These are phyloP conservation scores for Hydropotes inermis DNA, from an alignment of 2,113 vertebrate genomes.

Conservation along the genomic window DNA sequence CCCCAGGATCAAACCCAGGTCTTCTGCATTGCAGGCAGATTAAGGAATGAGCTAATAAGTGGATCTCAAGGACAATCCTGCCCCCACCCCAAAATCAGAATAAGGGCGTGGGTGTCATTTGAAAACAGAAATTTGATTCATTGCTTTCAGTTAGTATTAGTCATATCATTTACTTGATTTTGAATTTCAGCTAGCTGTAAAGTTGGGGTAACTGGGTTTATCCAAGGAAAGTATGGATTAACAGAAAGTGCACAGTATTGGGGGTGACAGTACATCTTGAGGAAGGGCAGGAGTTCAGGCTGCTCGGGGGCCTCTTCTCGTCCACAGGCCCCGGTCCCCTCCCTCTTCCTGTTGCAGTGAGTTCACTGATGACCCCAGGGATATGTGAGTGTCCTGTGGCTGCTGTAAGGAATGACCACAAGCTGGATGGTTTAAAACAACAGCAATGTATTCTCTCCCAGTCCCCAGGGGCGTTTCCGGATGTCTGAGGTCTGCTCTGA, in stretches of 20 bases:
- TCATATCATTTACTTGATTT: not conserved
- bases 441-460: not conserved
- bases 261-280: not conserved
- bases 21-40: not conserved
- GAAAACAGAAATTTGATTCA: not conserved
- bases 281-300: not conserved
- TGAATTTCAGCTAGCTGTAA: not conserved
- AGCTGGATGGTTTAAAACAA: not conserved
- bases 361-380: not conserved
- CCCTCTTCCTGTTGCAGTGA: not conserved
- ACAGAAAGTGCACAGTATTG: not conserved
- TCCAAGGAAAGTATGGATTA: not conserved
- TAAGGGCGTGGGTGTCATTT: not conserved
- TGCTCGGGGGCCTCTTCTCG: not conserved
- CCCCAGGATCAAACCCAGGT: not conserved
- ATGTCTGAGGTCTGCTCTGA: not conserved
- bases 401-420: not conserved
- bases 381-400: not conserved
- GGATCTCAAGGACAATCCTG: not conserved
- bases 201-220: not conserved
- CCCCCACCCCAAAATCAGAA: rapidly evolving
- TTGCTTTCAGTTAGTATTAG: not conserved
- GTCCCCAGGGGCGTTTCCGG: not conserved
- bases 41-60: rapidly evolving
- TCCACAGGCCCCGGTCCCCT: too few relatives aligned